phyloP scores from a whole-genome alignment of 2,797 vertebrate species.

The Prionace glauca region DNA sequence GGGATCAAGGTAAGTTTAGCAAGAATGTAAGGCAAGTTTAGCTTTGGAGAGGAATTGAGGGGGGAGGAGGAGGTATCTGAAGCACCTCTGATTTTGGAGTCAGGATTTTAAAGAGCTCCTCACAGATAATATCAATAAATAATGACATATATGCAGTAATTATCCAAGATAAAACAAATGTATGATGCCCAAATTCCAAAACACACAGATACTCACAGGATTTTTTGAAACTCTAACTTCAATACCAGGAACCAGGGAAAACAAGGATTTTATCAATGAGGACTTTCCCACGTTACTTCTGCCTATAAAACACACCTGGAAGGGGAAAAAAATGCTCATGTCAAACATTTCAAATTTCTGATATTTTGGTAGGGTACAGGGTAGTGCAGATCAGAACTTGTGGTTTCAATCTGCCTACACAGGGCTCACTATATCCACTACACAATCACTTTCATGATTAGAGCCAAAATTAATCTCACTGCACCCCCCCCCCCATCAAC shows the following conservation, averaged over 20 bases:
- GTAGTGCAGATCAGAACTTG: background rate
- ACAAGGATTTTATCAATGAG: conserved; percentile 78
- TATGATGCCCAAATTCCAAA: background rate
- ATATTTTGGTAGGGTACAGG: background rate
- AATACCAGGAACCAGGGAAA: conserved; percentile 78
- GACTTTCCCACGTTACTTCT: conserved; percentile 95
- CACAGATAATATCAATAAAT: background rate
- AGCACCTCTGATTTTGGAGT: background rate
- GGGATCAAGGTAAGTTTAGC: background rate
- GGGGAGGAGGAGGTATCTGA: background rate
- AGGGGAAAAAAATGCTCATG: conserved; percentile 8
- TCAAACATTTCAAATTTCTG: background rate
- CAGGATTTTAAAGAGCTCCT: background rate
- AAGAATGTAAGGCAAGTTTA: too few species aligned
- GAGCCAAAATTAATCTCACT: background rate
- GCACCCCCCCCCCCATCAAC: background rate
- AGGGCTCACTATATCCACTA: background rate
- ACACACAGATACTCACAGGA: conserved; percentile 63
- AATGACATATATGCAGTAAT: background rate
- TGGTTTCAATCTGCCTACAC: background rate
- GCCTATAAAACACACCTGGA: conserved; percentile 88
- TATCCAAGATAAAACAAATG: background rate
- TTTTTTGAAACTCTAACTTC: conserved; percentile 86
- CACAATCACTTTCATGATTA: background rate
- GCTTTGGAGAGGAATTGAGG: background rate